Percentiles rank a stretch among this genome's conserved stretches.
phyloP scores from a whole-genome alignment of 2,113 vertebrate genomes.

The Cephalopterus ornatus region DNA sequence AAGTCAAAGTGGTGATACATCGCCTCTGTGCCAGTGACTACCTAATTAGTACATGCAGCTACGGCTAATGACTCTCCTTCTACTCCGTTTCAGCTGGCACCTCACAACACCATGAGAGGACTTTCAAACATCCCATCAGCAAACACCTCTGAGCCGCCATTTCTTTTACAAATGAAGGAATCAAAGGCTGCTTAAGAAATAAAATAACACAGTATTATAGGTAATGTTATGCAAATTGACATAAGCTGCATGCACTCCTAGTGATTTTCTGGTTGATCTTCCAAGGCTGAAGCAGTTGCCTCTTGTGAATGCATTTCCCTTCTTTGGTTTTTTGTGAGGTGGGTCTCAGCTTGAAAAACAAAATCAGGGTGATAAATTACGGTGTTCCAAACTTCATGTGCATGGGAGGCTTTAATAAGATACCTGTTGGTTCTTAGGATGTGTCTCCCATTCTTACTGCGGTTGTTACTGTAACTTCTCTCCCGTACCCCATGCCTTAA shows the following conservation, averaged over 20 bases:
- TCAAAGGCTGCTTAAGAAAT: neutral
- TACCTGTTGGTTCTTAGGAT: neutral
- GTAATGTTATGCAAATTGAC: neutral
- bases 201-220: neutral
- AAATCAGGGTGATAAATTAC: neutral
- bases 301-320: neutral
- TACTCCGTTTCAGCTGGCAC: neutral
- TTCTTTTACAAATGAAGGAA: neutral
- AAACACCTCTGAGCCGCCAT: neutral
- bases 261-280: neutral
- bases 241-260: neutral
- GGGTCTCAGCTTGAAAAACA: neutral
- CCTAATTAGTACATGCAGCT: neutral
- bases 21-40: neutral
- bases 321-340: neutral
- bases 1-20: neutral
- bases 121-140: neutral
- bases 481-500: neutral
- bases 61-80: neutral
- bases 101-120: neutral
- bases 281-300: neutral
- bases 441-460: neutral
- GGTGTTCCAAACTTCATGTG: accelerated
- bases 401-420: neutral
- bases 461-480: neutral